Conservation (phyloP, 2,797 vertebrate species). For the Oceanodroma leucorhoa region DNA sequence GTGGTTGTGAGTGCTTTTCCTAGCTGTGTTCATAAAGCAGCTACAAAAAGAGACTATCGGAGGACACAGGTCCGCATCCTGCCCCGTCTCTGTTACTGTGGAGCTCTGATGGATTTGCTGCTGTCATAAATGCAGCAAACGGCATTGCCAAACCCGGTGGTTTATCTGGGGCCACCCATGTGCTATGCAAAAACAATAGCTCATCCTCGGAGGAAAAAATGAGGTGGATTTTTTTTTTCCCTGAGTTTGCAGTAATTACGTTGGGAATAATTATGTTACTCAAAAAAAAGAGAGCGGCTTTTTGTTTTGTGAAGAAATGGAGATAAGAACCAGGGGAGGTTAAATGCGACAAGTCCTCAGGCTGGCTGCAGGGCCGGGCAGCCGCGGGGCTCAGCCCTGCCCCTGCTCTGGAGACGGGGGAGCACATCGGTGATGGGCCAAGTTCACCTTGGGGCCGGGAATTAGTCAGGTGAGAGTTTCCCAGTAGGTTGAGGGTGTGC, state of each 20-base stretch:
- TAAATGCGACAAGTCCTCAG: background rate
- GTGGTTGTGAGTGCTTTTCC: background rate
- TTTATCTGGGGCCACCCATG: slow-evolving; percentile 1
- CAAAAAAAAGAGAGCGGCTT: background rate
- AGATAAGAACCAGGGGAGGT: background rate
- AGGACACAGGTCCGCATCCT: background rate
- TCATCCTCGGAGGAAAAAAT: background rate
- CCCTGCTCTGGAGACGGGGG: background rate
- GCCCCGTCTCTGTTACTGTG: background rate
- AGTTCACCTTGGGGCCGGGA: background rate
- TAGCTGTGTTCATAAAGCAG: background rate
- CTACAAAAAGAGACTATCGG: background rate
- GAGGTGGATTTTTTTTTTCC: background rate
- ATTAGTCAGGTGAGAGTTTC: background rate
- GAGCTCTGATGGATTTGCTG: background rate
- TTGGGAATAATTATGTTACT: background rate
- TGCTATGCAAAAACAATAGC: background rate
- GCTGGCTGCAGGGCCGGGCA: background rate
- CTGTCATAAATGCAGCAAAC: background rate
- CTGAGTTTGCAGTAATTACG: background rate
- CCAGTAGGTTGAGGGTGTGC: background rate
- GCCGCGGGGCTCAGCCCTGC: background rate
- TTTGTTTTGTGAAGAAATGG: background rate
- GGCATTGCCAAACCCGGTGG: background rate
- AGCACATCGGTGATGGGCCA: background rate